Percentiles rank a stretch among this genome's conserved stretches.
phyloP scores from a whole-genome alignment of 2,797 vertebrate species.

The Arctocebus calabarensis region DNA sequence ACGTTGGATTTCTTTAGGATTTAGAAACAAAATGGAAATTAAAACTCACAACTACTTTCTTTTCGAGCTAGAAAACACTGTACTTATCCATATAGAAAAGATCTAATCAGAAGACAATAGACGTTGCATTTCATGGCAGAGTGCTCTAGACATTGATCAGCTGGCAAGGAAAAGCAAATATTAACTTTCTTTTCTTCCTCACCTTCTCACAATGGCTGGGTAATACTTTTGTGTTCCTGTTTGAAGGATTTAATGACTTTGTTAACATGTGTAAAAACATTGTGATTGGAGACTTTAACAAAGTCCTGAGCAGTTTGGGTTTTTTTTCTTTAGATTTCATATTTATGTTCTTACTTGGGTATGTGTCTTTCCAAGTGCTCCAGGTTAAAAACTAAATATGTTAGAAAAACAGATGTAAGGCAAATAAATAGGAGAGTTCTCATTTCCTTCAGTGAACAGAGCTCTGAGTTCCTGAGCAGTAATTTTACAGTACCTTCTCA shows the following conservation, averaged over 20 bases:
- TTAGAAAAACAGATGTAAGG: constrained; percentile 86
- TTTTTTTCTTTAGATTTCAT: constrained; percentile 72
- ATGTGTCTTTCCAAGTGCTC: constrained; percentile 83
- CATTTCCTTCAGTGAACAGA: constrained; percentile 83
- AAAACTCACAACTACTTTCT: constrained; percentile 35
- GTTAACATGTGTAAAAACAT: constrained; percentile 73
- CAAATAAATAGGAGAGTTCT: constrained; percentile 84
- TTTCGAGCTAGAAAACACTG: constrained; percentile 1
- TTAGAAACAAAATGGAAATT: constrained; percentile 65
- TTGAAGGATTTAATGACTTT: constrained; percentile 68
- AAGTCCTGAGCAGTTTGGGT: constrained; percentile 69
- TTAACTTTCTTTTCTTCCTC: constrained; percentile 57
- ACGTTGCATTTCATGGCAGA: not conserved
- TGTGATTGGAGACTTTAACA: constrained; percentile 78
- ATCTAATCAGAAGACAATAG: not conserved
- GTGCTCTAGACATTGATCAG: constrained; percentile 41
- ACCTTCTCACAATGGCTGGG: constrained; percentile 64
- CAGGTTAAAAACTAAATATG: constrained; percentile 85
- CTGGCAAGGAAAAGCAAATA: constrained; percentile 63
- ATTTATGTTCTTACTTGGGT: constrained; percentile 83
- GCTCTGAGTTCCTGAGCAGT: constrained; percentile 78
- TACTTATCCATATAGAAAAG: not conserved
- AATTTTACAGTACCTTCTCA: constrained; percentile 69
- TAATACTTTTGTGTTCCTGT: constrained; percentile 72
- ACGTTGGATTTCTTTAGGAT: constrained; percentile 53